Conservation (phyloP, 1,140 invertebrate genomes). For the Proales similis region DNA sequence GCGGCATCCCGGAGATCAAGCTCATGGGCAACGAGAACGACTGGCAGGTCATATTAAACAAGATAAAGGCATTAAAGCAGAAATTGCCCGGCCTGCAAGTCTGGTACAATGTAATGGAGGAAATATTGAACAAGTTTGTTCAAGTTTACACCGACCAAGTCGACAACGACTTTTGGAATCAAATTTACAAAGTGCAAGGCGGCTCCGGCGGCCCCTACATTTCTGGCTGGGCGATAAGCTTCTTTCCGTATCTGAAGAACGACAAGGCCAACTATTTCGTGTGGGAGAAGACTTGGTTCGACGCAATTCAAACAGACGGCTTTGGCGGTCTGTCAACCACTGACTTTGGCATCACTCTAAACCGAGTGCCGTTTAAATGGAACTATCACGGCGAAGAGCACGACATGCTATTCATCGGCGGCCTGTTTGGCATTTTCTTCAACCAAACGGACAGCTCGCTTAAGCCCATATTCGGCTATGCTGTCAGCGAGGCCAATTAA, state of each 20-base stretch:
- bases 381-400: background rate
- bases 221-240: constrained; percentile 12
- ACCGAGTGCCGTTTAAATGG: constrained; percentile 7
- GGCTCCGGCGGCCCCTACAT: constrained; percentile 33
- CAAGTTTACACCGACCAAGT: constrained; percentile 12
- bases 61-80: constrained; percentile 8
- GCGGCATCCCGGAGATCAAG: constrained; percentile 33
- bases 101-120: constrained; percentile 28
- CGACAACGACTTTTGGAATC: constrained; percentile 17
- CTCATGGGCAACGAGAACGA: constrained; percentile 8
- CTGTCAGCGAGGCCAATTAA: constrained; percentile 17
- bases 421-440: constrained; percentile 14
- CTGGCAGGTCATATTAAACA: constrained; percentile 14
- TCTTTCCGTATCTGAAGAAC: constrained; percentile 27
- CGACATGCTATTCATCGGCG: constrained; percentile 10
- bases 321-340: background rate
- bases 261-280: constrained; percentile 30
- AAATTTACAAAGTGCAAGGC: constrained; percentile 28
- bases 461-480: constrained; percentile 31
- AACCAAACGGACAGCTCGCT: background rate
- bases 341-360: constrained; percentile 15
- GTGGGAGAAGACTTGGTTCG: constrained; percentile 33
- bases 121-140: constrained; percentile 11
- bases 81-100: constrained; percentile 7
- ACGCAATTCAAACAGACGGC: background rate